These are phyloP conservation scores for Tigriopus japonicus DNA, from an alignment of 1,140 invertebrate genomes.

Conservation along the genomic window DNA sequence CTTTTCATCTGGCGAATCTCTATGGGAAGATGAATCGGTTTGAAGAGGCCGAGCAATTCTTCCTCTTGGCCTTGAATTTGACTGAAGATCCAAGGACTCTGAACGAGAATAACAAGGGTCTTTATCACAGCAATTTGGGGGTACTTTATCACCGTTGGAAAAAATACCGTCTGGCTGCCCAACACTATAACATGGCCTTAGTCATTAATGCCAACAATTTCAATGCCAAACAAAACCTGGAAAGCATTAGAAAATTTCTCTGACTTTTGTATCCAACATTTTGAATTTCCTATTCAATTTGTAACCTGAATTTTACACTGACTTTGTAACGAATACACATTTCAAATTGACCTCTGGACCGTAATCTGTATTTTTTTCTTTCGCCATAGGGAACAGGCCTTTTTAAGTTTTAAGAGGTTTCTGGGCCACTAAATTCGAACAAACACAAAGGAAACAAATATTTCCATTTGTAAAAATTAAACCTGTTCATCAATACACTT, in stretches of 20 bases:
- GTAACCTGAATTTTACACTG: too few species aligned
- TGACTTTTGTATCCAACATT: too few species aligned
- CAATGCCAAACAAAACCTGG: constrained; percentile 18
- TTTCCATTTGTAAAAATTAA: too few species aligned
- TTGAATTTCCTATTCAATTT: too few species aligned
- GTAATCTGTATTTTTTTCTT: too few species aligned
- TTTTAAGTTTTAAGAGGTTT: too few species aligned
- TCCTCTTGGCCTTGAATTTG: constrained; percentile 45
- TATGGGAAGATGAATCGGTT: constrained; percentile 54
- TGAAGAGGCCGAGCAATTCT: constrained; percentile 55
- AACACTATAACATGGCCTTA: constrained; percentile 53
- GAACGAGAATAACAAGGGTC: background rate
- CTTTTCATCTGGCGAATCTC: constrained; percentile 72
- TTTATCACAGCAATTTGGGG: constrained; percentile 36
- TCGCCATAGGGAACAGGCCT: too few species aligned
- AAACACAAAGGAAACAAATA: too few species aligned
- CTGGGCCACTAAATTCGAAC: too few species aligned
- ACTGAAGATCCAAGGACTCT: constrained; percentile 32
- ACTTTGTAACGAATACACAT: too few species aligned
- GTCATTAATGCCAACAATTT: constrained; percentile 39
- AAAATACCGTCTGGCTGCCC: constrained; percentile 46
- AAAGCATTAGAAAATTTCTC: background rate
- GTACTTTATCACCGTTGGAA: constrained; percentile 86
- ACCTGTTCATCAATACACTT: too few species aligned
- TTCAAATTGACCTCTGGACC: too few species aligned